Percentiles rank a stretch among this genome's conserved stretches.
phyloP scores from a whole-genome alignment of 2,113 vertebrate species.

The Rhynchopsitta pachyrhyncha region DNA sequence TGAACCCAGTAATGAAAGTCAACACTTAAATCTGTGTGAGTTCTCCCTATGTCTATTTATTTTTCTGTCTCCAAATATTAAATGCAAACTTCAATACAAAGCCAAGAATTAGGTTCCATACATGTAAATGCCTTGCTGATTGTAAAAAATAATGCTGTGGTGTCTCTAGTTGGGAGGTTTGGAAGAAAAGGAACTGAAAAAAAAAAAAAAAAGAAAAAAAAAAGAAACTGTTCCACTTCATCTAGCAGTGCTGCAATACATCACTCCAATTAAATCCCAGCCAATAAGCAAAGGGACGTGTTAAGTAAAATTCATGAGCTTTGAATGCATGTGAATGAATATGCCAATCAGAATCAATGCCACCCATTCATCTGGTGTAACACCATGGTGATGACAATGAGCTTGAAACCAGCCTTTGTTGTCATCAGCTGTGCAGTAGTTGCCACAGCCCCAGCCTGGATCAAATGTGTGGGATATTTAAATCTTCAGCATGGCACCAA shows the following conservation, averaged over 20 bases:
- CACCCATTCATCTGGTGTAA: constrained; percentile 72
- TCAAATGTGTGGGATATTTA: constrained; percentile 72
- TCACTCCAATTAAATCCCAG: constrained; percentile 78
- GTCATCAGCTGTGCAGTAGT: constrained; percentile 74
- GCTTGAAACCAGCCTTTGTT: constrained; percentile 76
- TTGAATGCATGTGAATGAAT: constrained; percentile 77
- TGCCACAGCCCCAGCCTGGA: constrained; percentile 65
- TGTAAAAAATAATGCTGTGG: constrained; percentile 47
- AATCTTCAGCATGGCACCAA: constrained; percentile 72
- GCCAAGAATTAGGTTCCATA: constrained; percentile 56
- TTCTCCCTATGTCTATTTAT: constrained; percentile 59
- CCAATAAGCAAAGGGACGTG: constrained; percentile 75
- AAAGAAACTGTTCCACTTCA: constrained; percentile 78
- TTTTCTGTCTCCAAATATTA: constrained; percentile 62
- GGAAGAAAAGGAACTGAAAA: constrained; percentile 33
- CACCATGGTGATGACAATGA: constrained; percentile 79
- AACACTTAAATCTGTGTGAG: constrained; percentile 51
- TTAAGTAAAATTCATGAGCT: constrained; percentile 80
- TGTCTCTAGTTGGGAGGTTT: constrained; percentile 67
- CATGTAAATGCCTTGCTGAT: constrained; percentile 43
- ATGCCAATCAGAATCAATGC: constrained; percentile 79
- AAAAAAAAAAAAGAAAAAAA: neutral
- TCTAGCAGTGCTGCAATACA: constrained; percentile 75
- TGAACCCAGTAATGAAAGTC: constrained; percentile 31
- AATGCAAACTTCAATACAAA: constrained; percentile 59